phyloP scores from a whole-genome alignment of 2,797 vertebrate species.

The Esox masquinongy region DNA sequence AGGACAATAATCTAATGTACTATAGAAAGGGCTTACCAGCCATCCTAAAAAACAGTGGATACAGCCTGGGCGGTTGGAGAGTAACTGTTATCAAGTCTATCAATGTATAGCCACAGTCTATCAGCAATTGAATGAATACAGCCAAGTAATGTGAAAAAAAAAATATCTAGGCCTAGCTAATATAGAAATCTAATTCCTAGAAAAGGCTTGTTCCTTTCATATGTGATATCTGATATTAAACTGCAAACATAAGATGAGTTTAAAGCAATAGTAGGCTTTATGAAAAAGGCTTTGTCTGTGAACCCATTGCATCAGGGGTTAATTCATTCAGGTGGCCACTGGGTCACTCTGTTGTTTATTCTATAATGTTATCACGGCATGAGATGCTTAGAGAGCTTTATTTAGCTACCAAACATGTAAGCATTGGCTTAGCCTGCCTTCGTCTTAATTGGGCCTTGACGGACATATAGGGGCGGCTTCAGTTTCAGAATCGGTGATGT shows the following conservation, averaged over 20 bases:
- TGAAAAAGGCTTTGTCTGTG: neutral
- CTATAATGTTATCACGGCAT: slow-evolving; percentile 76
- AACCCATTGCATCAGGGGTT: slow-evolving; percentile 41
- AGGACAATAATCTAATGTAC: slow-evolving; percentile 38
- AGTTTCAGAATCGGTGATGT: neutral
- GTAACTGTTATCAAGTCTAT: neutral
- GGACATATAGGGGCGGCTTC: slow-evolving; percentile 36
- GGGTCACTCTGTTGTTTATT: slow-evolving; percentile 69
- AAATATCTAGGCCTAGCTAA: neutral
- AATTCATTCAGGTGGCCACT: slow-evolving; percentile 64
- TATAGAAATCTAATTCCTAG: neutral
- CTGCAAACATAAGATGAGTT: neutral
- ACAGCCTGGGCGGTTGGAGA: neutral
- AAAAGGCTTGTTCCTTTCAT: neutral
- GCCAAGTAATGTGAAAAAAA: too few species aligned
- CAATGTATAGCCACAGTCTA: neutral
- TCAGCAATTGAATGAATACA: neutral
- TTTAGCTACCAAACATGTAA: slow-evolving; percentile 78
- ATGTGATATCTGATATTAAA: neutral
- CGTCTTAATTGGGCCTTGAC: slow-evolving; percentile 53
- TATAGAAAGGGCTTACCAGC: neutral
- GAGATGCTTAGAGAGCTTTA: slow-evolving; percentile 77
- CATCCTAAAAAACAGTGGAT: neutral
- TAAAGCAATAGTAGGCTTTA: neutral
- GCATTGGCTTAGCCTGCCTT: slow-evolving; percentile 68